Percentiles rank a stretch among this genome's conserved stretches.
Conservation (phyloP, 2,113 vertebrate species). For the Alces alces region DNA sequence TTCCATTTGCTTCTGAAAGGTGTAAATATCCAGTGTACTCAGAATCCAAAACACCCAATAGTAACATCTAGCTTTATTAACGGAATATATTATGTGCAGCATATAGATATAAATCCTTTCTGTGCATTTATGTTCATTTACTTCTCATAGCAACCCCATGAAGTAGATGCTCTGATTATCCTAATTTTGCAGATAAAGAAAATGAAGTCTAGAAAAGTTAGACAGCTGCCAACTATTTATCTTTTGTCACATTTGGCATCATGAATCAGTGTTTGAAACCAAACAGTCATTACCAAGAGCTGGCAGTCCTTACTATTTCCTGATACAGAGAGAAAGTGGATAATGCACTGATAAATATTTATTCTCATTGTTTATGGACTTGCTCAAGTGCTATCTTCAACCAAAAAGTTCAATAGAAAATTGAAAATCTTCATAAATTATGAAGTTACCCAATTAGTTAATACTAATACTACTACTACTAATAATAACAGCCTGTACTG, state of each 20-base stretch:
- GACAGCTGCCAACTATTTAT: background rate
- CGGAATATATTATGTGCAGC: background rate
- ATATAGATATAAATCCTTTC: background rate
- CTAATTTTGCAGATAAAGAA: background rate
- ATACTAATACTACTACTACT: background rate
- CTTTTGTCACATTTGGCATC: background rate
- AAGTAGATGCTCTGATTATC: background rate
- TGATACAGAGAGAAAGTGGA: background rate
- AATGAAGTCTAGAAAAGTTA: background rate
- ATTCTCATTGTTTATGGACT: background rate
- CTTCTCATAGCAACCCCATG: background rate
- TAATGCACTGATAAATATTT: background rate
- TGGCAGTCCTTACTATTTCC: background rate
- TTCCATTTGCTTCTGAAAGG: background rate
- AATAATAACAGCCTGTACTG: background rate
- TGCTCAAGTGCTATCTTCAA: background rate
- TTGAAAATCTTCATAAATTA: background rate
- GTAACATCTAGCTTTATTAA: background rate
- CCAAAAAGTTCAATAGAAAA: background rate
- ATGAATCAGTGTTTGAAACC: background rate
- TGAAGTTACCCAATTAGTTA: background rate
- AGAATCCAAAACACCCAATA: background rate
- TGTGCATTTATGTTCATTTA: background rate
- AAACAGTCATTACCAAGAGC: background rate
- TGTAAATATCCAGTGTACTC: background rate